Conservation (phyloP, 2,113 vertebrate species). For the Xenus cinereus region DNA sequence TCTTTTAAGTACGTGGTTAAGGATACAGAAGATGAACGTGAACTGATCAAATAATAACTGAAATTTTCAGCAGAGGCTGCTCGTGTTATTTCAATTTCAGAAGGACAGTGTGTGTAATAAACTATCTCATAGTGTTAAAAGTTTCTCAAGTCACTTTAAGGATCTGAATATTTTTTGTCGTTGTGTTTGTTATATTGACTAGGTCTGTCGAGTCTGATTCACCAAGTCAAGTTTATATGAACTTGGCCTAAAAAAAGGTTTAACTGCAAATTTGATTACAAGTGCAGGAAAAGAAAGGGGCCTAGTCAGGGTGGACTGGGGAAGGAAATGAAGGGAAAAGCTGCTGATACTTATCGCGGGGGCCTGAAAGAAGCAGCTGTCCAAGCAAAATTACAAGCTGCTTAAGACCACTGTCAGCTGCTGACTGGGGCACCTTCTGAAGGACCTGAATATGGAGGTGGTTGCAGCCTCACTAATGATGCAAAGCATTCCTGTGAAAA, state of each 20-base stretch:
- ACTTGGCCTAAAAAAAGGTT: neutral
- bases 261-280: neutral
- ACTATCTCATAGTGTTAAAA: neutral
- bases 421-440: neutral
- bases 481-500: neutral
- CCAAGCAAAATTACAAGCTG: neutral
- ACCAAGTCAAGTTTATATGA: neutral
- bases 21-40: neutral
- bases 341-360: neutral
- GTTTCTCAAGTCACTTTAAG: neutral
- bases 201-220: neutral
- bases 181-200: neutral
- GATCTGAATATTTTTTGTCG: neutral
- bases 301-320: neutral
- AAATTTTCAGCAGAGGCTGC: neutral
- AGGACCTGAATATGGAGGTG: neutral
- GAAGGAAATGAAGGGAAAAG: neutral
- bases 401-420: neutral
- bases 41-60: neutral
- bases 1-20: neutral
- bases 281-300: constrained; percentile 3
- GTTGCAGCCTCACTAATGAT: neutral
- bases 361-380: neutral
- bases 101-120: neutral
- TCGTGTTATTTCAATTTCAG: neutral